phyloP scores from a whole-genome alignment of 2,797 vertebrate genomes.

The Momotus momota region DNA sequence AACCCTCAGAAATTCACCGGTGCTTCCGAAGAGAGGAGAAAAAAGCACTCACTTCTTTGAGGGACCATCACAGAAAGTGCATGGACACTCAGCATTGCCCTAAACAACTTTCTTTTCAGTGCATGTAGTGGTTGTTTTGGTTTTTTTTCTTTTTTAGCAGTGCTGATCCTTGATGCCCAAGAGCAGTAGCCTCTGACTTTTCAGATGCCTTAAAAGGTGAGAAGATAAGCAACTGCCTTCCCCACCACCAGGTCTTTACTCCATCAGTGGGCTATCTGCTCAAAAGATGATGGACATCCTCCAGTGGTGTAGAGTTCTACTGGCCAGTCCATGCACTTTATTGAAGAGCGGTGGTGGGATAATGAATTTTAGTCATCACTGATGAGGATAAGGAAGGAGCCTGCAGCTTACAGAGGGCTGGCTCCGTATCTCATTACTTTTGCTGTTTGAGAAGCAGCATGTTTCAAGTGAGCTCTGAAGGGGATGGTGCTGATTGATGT shows the following conservation, averaged over 20 bases:
- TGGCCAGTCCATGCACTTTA: fast-evolving
- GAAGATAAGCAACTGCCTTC: background rate
- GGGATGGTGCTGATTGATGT: background rate
- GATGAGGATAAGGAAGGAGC: background rate
- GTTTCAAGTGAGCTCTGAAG: background rate
- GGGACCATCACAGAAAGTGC: fast-evolving
- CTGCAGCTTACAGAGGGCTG: background rate
- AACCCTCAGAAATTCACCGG: background rate
- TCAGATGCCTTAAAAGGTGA: background rate
- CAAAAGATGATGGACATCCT: background rate
- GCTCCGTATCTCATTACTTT: background rate
- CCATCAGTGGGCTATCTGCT: background rate
- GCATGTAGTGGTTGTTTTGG: fast-evolving
- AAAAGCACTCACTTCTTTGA: fast-evolving
- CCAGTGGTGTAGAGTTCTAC: fast-evolving
- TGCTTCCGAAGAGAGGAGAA: background rate
- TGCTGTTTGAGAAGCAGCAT: background rate
- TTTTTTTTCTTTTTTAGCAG: background rate
- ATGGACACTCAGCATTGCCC: background rate
- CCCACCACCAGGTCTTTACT: background rate
- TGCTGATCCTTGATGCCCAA: background rate
- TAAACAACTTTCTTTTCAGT: fast-evolving
- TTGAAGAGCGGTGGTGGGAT: background rate
- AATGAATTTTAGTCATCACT: background rate
- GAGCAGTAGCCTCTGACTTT: background rate